Percentiles rank a stretch among this genome's conserved stretches.
Evolutionary conservation across 2,113 vertebrate genomes (phyloP).

Genomic region (Balaeniceps rex): DNA sequence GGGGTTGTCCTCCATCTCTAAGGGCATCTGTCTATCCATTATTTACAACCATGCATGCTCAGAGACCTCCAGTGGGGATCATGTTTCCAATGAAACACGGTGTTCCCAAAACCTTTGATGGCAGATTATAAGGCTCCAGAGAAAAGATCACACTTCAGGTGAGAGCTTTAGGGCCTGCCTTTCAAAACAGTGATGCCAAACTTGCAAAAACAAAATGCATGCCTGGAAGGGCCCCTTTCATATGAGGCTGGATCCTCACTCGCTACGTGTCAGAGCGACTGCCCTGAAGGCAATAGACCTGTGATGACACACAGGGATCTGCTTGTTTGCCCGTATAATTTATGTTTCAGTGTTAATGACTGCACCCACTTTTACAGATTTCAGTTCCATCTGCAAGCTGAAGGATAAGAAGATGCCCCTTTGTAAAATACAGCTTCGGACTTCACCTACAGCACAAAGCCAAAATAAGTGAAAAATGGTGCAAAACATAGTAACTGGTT

Average conservation of each 20-base stretch:
- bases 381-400: neutral
- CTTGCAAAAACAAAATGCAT: neutral
- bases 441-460: neutral
- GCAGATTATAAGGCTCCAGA: neutral
- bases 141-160: neutral
- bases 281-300: neutral
- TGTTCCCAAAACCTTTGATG: neutral
- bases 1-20: neutral
- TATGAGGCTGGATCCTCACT: neutral
- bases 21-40: neutral
- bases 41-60: neutral
- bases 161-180: neutral
- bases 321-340: neutral
- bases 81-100: neutral
- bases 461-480: neutral
- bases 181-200: neutral
- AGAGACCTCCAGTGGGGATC: neutral
- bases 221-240: neutral
- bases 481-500: neutral
- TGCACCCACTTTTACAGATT: neutral
- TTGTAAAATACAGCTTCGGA: neutral
- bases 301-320: neutral
- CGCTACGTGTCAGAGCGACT: rapidly evolving
- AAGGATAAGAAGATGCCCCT: neutral
- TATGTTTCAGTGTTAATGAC: neutral